Evolutionary conservation across 2,113 vertebrate species (phyloP).

Genomic region (Rhombomys opimus): DNA sequence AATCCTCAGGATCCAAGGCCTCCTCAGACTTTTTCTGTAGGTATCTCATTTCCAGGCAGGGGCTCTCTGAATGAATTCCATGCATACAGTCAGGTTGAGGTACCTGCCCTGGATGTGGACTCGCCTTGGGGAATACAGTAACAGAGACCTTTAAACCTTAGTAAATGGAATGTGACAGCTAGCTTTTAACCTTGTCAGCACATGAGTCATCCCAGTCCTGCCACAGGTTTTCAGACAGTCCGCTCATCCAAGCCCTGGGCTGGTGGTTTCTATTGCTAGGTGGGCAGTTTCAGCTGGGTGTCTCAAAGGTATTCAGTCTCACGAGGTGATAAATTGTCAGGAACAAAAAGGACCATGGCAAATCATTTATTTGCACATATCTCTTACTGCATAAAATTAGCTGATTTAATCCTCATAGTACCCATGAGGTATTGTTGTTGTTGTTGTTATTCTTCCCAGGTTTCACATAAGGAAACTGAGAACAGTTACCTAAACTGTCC

Average conservation of each 20-base stretch:
- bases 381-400: neutral
- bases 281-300: neutral
- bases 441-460: neutral
- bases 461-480: slow-evolving; percentile 1
- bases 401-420: neutral
- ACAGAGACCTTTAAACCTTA: neutral
- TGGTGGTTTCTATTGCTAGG: neutral
- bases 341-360: neutral
- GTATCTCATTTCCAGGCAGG: neutral
- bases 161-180: neutral
- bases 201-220: neutral
- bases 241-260: neutral
- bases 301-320: neutral
- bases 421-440: neutral
- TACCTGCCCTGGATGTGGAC: neutral
- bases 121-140: neutral
- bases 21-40: neutral
- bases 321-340: neutral
- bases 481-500: neutral
- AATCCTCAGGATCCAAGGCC: neutral
- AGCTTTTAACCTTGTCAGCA: slow-evolving; percentile 20
- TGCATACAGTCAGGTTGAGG: neutral
- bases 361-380: neutral
- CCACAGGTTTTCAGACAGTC: neutral
- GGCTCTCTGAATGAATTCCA: neutral